Evolutionary conservation across 2,113 vertebrate genomes (phyloP).

Genomic region (Triplophysa rosa): DNA sequence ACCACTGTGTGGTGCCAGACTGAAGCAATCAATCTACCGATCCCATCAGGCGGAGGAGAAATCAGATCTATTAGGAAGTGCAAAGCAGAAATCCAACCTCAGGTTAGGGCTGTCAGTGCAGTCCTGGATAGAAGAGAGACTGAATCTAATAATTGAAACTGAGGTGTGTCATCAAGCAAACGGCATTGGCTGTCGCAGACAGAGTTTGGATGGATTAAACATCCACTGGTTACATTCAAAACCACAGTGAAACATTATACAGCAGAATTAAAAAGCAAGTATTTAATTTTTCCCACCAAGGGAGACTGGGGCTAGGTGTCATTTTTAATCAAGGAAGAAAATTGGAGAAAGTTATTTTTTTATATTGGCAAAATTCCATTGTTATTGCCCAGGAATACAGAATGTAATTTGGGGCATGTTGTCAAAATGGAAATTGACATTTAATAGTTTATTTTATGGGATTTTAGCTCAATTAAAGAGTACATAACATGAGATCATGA

Average conservation of each 20-base stretch:
- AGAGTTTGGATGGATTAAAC: constrained; percentile 24
- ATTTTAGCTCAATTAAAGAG: too few relatives aligned
- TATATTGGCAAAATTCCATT: too few relatives aligned
- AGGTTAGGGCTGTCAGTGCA: constrained; percentile 39
- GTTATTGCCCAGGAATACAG: too few relatives aligned
- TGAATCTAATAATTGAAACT: constrained; percentile 50
- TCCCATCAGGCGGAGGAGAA: constrained; percentile 52
- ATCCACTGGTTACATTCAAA: constrained; percentile 6
- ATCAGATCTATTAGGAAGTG: constrained; percentile 52
- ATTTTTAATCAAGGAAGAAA: background rate
- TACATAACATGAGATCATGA: too few relatives aligned
- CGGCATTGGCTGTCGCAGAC: constrained; percentile 32
- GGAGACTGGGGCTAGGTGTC: background rate
- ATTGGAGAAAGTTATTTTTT: too few relatives aligned
- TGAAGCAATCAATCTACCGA: constrained; percentile 50
- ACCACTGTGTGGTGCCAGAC: constrained; percentile 46
- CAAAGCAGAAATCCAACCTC: constrained; percentile 44
- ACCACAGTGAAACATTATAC: constrained; percentile 16
- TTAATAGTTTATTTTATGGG: too few relatives aligned
- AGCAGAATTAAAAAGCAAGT: constrained; percentile 22
- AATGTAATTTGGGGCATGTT: too few relatives aligned
- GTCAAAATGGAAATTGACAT: too few relatives aligned
- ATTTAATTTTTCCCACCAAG: background rate
- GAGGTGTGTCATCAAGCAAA: constrained; percentile 48
- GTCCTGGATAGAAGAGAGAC: constrained; percentile 35